phyloP scores from a whole-genome alignment of 2,113 vertebrate species.

The Tympanuchus pallidicinctus region DNA sequence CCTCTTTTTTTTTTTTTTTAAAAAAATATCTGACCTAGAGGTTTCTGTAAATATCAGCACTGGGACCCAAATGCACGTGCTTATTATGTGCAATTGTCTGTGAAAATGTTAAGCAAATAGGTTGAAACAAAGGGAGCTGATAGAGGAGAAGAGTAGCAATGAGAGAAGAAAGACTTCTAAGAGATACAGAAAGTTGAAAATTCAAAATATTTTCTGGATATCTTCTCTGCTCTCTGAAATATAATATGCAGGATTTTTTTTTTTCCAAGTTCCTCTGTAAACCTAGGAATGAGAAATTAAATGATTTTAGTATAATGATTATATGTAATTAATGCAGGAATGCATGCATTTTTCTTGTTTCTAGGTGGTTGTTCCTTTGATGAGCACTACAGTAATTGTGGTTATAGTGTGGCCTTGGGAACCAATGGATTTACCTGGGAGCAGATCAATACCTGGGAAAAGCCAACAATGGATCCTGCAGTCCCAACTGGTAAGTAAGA shows the following conservation, averaged over 20 bases:
- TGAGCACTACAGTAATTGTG: conserved; percentile 94
- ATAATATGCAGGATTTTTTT: not conserved
- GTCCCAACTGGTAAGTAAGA: conserved; percentile 88
- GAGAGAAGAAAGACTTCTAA: not conserved
- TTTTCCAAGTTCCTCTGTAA: conserved; percentile 48
- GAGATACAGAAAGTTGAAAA: not conserved
- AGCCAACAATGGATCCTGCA: conserved; percentile 89
- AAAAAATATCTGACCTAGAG: not conserved
- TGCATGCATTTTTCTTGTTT: conserved; percentile 47
- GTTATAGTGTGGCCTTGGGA: conserved; percentile 93
- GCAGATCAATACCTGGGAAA: conserved; percentile 97
- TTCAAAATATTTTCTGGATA: not conserved
- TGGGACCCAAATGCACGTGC: not conserved
- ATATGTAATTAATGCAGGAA: conserved; percentile 62
- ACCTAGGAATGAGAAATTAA: conserved; percentile 74
- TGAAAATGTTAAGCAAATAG: conserved; percentile 35
- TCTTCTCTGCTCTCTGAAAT: conserved; percentile 9
- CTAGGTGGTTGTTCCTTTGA: conserved; percentile 95
- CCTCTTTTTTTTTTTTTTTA: not conserved
- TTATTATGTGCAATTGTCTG: not conserved
- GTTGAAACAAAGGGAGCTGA: conserved; percentile 35
- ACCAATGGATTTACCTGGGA: conserved; percentile 98
- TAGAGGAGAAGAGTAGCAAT: conserved; percentile 3
- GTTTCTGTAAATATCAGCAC: not conserved
- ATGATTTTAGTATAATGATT: conserved; percentile 22